Base-by-base conservation (phyloP, 2,888 invertebrate species). In the Microdon myrmicae region DNA sequence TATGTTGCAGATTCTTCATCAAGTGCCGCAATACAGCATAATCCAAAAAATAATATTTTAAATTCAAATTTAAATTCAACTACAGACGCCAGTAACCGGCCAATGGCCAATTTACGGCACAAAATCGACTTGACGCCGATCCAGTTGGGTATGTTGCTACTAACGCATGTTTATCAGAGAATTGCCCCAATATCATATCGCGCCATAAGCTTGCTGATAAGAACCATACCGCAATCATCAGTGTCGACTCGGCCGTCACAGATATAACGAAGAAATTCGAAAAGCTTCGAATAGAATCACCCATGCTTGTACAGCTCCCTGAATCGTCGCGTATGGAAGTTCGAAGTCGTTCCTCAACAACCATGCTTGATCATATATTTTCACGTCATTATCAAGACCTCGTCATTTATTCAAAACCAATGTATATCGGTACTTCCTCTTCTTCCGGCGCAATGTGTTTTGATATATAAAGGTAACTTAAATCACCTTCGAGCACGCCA, bases 141-240 rank as follows among this genome's bases (percentile, higher is more conserved):
- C 51, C 47, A 6, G 3, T 23, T 51, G 58, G 34, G n/a, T 26
- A 31, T 53, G 48, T 37, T 13, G 22, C 47, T 48, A 25, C 9
- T 44, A 28, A 9, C 34, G n/a, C 53, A 51, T 39, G 43, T 31
- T 67, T 69, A 67, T 68, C 70, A 58, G 59, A 77, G 22, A 77
- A 81, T 72, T 81, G 81, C 4, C 83, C 83, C 7, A 83, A 83
- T 72, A 76, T 83, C 44, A 81, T 83, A 56, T 74, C 81, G 35
- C 79, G 75, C 12, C 71, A 74, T 31, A 72, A 73, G 51, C 48
- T 70, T 34, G 69, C 55, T 49, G 61, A 56, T 41, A 67, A 59
- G 37, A 67, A 67, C 38, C 54, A 67, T 26, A 25, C 38, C 17
- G 34, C 23, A 35, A 56, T 4, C 13, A 34, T 26, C 4, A 34